Evolutionary conservation across 2,113 vertebrate genomes (phyloP).

Genomic region (Dolichotis patagonum): DNA sequence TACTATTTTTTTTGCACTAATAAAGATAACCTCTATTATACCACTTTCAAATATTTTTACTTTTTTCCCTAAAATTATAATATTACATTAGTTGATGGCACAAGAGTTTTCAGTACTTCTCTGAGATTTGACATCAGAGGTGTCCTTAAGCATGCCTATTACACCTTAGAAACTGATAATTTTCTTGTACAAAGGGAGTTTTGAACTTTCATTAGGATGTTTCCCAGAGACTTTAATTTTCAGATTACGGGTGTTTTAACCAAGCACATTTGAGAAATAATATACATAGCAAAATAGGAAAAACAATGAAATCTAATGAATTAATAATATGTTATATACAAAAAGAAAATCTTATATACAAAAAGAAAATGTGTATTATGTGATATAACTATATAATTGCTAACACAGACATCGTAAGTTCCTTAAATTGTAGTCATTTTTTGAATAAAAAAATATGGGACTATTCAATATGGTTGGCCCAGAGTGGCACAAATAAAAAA

Average conservation of each 20-base stretch:
- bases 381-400: slow-evolving; percentile 78
- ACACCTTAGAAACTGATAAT: slow-evolving; percentile 73
- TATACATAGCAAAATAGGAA: slow-evolving; percentile 65
- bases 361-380: slow-evolving; percentile 68
- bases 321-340: slow-evolving; percentile 40
- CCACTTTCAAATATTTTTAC: slow-evolving; percentile 59
- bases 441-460: slow-evolving; percentile 51
- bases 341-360: slow-evolving; percentile 47
- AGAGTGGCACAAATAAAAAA: neutral
- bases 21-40: slow-evolving; percentile 70
- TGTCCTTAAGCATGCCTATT: slow-evolving; percentile 70
- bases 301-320: slow-evolving; percentile 70
- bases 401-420: slow-evolving; percentile 46
- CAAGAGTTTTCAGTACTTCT: slow-evolving; percentile 70
- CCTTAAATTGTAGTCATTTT: slow-evolving; percentile 39
- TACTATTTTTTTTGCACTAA: slow-evolving; percentile 26
- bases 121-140: slow-evolving; percentile 68
- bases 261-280: slow-evolving; percentile 71
- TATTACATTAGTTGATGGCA: slow-evolving; percentile 62
- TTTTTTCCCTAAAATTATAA: neutral
- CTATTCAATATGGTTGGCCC: neutral
- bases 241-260: slow-evolving; percentile 78
- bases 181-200: slow-evolving; percentile 71
- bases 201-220: slow-evolving; percentile 76
- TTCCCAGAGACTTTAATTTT: slow-evolving; percentile 82